A percentile compares a stretch with the other conserved stretches of the same genome.
Evolutionary conservation across 2,888 invertebrate genomes (phyloP).

Genomic region (Lepidocyrtinus sp.): DNA sequence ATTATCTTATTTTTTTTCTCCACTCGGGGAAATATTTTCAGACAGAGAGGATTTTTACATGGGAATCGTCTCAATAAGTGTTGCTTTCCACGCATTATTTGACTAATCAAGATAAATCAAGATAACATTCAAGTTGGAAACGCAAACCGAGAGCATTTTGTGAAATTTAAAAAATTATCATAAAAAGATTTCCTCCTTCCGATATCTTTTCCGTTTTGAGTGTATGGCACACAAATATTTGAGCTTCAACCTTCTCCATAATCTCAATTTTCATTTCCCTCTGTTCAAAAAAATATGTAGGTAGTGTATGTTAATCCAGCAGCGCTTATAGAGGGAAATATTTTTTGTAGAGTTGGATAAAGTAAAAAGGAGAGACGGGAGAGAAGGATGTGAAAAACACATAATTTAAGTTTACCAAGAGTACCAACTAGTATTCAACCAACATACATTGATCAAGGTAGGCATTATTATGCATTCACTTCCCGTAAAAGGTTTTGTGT

Average conservation of each 20-base stretch:
- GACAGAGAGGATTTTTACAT: slow-evolving; percentile 1
- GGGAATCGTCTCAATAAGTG: neutral
- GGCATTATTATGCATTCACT: slow-evolving; percentile 20
- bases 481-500: slow-evolving; percentile 44
- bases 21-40: neutral
- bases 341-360: neutral
- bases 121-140: slow-evolving; percentile 9
- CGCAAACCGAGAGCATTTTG: slow-evolving; percentile 1
- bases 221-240: neutral
- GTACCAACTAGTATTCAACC: neutral
- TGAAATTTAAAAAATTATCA: slow-evolving; percentile 9
- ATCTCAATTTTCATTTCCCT: neutral
- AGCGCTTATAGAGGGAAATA: neutral
- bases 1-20: slow-evolving; percentile 1
- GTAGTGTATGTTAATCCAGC: too few species aligned
- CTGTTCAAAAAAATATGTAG: neutral
- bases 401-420: neutral
- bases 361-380: neutral
- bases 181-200: slow-evolving; percentile 18
- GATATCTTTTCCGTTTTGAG: neutral
- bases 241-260: neutral
- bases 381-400: neutral
- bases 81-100: neutral
- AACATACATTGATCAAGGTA: neutral
- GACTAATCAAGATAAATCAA: slow-evolving; percentile 1